phyloP scores from a whole-genome alignment of 2,113 vertebrate genomes.

The Nothoprocta perdicaria region DNA sequence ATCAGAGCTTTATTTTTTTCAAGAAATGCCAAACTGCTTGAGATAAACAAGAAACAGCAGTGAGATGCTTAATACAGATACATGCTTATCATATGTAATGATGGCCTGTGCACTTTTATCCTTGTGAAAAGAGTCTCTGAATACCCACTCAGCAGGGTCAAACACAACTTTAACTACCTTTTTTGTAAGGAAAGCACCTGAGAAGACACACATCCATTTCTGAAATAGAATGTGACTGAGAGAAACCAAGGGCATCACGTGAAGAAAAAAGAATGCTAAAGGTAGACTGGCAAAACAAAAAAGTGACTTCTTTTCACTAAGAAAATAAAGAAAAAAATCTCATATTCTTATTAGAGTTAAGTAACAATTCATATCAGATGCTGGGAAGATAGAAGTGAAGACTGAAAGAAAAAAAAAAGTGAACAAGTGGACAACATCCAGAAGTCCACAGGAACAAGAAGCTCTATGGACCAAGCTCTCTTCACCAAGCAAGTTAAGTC shows the following conservation, averaged over 20 bases:
- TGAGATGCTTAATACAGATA: neutral
- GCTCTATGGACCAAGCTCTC: neutral
- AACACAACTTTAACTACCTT: neutral
- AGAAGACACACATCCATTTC: neutral
- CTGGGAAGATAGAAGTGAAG: neutral
- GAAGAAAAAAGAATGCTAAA: neutral
- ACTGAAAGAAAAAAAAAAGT: neutral
- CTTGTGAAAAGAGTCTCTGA: neutral
- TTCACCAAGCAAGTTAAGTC: no score
- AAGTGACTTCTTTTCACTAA: neutral
- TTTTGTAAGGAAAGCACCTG: neutral
- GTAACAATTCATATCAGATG: neutral
- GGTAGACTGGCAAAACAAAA: neutral
- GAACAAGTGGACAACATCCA: neutral
- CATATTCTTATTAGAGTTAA: neutral
- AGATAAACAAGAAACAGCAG: neutral
- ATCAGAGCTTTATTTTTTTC: neutral
- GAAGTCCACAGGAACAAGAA: neutral
- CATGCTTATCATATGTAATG: accelerated
- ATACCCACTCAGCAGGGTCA: accelerated
- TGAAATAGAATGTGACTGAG: neutral
- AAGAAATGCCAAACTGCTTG: neutral
- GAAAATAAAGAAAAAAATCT: neutral
- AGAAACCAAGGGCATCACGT: neutral
- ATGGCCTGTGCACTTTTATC: neutral